Evolutionary conservation across 2,797 vertebrate genomes (phyloP), one percentile per base, ranked within the genome.

Genomic region (Chaunax sp.): DNA sequence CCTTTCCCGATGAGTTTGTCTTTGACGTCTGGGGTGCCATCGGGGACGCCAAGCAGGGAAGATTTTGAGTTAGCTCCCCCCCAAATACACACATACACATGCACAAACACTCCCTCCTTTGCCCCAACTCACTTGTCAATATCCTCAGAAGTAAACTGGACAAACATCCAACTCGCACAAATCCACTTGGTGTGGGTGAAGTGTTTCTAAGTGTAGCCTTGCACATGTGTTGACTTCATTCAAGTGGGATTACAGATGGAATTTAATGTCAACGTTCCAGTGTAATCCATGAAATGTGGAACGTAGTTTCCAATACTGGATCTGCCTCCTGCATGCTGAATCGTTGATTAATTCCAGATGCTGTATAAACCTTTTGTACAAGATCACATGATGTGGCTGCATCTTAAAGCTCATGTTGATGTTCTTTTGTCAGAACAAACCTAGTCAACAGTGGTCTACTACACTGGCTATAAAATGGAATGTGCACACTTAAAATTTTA

Each of bases 1-100:
- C 96, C 1, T 99, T 99, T 74, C 98, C 97, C 0, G 97, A 99
- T 8, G 97, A 99, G 90, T 99, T 99, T 69, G 95, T 99, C 44
- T 98, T 99, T 57, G 97, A 98, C 52, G 96, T 98, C 2, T 99
- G 98, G 97, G 96, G 96, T 53, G 97, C 96, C 64, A 96, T 99
- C 30, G 95, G 96, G 47, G 97, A 99, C 26, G 96, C 95, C 63
- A 98, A 94, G 80, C 92, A 95, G 80, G 95, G 94, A 71, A 89
- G 95, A 61, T 81, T 95, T 80, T 94, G 93, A 86, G 70, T 77
- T 91, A 66, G 80, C 41, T 23, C 40, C 11, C 13, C 22, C 19
- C 35, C 5, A 57, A 16, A 51, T 26, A 15, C 35, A 26, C 26
- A 46, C 54, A 16, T 22, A 37, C 35, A 56, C 67, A 67, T 38